phyloP scores from a whole-genome alignment of 2,113 vertebrate genomes.

The Tenrec ecaudatus region DNA sequence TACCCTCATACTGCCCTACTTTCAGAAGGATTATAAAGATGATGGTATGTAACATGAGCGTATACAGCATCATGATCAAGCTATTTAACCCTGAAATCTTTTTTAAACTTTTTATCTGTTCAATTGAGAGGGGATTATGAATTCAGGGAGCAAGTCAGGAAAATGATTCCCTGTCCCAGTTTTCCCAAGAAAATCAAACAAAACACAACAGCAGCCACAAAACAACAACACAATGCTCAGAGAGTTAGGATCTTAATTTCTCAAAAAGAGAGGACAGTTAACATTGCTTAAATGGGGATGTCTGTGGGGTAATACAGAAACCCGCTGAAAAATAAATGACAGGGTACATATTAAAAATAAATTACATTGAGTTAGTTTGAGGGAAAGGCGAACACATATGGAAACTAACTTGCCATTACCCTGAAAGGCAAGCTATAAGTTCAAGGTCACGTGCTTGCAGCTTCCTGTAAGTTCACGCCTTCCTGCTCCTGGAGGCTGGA shows the following conservation, averaged over 20 bases:
- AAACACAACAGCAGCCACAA: too few relatives aligned
- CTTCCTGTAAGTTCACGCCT: background rate
- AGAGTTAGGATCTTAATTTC: conserved; percentile 27
- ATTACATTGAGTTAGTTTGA: conserved; percentile 14
- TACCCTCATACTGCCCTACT: background rate
- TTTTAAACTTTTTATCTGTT: background rate
- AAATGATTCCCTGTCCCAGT: conserved; percentile 21
- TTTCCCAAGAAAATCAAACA: conserved; percentile 34
- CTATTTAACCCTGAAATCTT: background rate
- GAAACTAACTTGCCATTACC: conserved; percentile 34
- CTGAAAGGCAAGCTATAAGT: background rate
- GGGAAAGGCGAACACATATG: background rate
- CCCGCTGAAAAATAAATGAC: background rate
- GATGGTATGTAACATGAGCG: background rate
- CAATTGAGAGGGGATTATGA: conserved; percentile 25
- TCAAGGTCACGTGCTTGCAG: conserved; percentile 46
- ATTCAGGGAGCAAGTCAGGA: conserved; percentile 9
- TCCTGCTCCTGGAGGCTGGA: background rate
- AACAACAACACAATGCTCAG: background rate
- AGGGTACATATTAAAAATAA: background rate
- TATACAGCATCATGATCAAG: background rate
- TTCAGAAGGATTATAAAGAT: background rate
- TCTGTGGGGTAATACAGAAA: background rate
- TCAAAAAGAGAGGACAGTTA: background rate
- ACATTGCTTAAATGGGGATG: background rate